phyloP scores from a whole-genome alignment of 1,140 invertebrate genomes.

The Micrasema minimum region DNA sequence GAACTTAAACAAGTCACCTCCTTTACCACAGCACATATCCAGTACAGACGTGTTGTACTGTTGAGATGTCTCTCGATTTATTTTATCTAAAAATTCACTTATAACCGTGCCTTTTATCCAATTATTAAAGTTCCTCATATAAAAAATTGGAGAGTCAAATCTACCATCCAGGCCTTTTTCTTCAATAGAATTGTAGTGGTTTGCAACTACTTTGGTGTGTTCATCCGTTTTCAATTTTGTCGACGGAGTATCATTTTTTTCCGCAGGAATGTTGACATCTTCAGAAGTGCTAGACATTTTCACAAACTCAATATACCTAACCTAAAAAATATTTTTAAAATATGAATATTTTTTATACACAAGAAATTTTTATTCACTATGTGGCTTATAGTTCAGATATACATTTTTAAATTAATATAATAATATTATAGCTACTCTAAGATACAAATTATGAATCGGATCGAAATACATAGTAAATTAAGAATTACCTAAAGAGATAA shows the following conservation, averaged over 20 bases:
- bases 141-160: slow-evolving; percentile 89
- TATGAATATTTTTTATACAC: no score
- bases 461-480: no score
- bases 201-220: slow-evolving; percentile 76
- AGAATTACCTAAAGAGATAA: no score
- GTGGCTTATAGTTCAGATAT: no score
- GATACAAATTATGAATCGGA: no score
- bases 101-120: slow-evolving; percentile 98
- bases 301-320: no score
- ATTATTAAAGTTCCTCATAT: slow-evolving; percentile 97
- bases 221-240: slow-evolving; percentile 45
- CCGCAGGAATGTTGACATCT: neutral
- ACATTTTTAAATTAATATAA: no score
- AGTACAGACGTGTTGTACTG: slow-evolving; percentile 72
- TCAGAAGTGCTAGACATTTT: slow-evolving; percentile 17
- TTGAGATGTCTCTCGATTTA: slow-evolving; percentile 66
- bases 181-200: slow-evolving; percentile 86
- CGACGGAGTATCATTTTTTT: neutral
- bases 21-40: slow-evolving; percentile 92
- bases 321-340: no score
- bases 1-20: slow-evolving; percentile 97
- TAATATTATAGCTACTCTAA: no score
- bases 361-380: no score
- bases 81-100: slow-evolving; percentile 62
- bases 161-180: slow-evolving; percentile 84